A percentile compares a stretch with the other conserved stretches of the same genome.
phyloP scores from a whole-genome alignment of 2,888 invertebrate species.

The Tetropium fuscum region DNA sequence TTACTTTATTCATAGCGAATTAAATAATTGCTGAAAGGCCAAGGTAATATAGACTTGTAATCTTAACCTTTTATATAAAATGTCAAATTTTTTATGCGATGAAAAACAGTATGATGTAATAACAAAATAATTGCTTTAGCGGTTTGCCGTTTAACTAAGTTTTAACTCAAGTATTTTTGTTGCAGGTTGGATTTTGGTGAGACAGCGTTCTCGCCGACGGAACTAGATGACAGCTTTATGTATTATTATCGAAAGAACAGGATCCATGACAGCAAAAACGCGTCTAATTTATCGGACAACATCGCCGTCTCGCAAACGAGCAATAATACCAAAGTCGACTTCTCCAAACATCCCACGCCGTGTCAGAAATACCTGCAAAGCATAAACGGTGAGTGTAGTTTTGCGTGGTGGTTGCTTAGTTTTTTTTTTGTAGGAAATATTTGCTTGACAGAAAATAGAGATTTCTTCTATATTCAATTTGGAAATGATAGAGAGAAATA shows the following conservation, averaged over 20 bases:
- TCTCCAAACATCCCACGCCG: conserved; percentile 76
- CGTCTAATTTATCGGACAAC: conserved; percentile 29
- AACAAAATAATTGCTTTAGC: not conserved
- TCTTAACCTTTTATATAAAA: too few species aligned
- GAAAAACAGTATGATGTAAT: too few species aligned
- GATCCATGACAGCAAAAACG: conserved; percentile 38
- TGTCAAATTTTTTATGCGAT: too few species aligned
- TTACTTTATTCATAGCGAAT: too few species aligned
- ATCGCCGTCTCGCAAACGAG: conserved; percentile 30
- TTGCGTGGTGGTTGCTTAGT: not conserved
- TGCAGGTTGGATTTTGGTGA: conserved; percentile 70
- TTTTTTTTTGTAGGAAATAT: too few species aligned
- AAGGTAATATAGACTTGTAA: too few species aligned
- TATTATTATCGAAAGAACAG: conserved; percentile 69
- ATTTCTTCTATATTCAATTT: too few species aligned
- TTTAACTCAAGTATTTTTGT: conserved; percentile 20
- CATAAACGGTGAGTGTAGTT: conserved; percentile 30
- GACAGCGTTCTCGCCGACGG: conserved; percentile 76
- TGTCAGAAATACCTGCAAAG: conserved; percentile 73
- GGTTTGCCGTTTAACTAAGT: not conserved
- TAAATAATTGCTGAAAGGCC: too few species aligned
- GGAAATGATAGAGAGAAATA: too few species aligned
- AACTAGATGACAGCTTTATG: conserved; percentile 78
- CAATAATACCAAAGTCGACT: conserved; percentile 53
- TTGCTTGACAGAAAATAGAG: too few species aligned